Conservation (phyloP, 2,797 vertebrate genomes). For the Enteromius mattozi region DNA sequence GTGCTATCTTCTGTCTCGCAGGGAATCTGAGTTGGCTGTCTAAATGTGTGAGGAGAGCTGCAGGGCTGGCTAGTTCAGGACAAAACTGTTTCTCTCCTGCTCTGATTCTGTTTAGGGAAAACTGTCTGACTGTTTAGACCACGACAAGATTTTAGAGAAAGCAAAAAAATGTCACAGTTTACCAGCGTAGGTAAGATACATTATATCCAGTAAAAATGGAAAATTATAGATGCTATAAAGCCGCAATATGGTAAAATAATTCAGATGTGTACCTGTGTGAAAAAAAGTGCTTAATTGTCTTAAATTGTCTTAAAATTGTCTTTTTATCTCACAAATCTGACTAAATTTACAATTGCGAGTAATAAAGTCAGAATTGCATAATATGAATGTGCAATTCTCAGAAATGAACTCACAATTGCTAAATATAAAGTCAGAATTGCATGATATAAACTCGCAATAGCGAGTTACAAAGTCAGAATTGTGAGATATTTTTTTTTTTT, state of each 20-base stretch:
- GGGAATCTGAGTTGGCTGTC: not conserved
- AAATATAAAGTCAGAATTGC: too few species aligned
- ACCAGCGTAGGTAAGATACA: not conserved
- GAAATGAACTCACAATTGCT: too few species aligned
- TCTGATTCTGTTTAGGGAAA: conserved; percentile 35
- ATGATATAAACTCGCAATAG: too few species aligned
- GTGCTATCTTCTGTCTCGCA: not conserved
- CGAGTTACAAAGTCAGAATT: too few species aligned
- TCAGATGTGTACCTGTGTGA: not conserved
- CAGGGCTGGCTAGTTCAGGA: conserved; percentile 19
- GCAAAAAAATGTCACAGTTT: not conserved
- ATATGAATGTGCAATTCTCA: too few species aligned
- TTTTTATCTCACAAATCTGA: too few species aligned
- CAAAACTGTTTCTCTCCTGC: conserved; percentile 24
- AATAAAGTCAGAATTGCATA: too few species aligned
- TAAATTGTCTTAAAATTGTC: too few species aligned
- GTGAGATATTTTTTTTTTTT: too few species aligned
- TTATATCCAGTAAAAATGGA: not conserved
- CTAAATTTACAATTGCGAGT: too few species aligned
- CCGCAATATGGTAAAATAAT: not conserved
- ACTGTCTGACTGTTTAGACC: conserved; percentile 10
- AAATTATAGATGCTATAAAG: not conserved
- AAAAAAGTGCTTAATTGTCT: too few species aligned
- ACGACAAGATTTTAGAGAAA: not conserved
- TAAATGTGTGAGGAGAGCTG: conserved; percentile 1